Percentiles rank a stretch among this genome's conserved stretches.
These are phyloP conservation scores for Muscicapa striata DNA, from an alignment of 2,797 vertebrate genomes.

Conservation along the genomic window DNA sequence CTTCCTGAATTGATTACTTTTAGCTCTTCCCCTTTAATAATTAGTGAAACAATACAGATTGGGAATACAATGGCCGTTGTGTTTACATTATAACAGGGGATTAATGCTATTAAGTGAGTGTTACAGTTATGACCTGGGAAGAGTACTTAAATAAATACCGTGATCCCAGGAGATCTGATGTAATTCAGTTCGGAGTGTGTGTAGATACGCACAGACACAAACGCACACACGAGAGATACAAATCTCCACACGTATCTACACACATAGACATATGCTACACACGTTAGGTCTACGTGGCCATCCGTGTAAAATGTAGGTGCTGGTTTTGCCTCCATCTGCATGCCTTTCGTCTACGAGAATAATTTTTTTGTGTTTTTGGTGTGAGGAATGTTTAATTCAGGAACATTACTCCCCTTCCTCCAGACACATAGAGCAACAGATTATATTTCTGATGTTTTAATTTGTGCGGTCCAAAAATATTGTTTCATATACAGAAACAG, in stretches of 20 bases:
- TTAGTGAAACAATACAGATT: constrained; percentile 68
- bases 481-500: not conserved
- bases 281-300: not conserved
- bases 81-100: constrained; percentile 69
- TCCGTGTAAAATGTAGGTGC: not conserved
- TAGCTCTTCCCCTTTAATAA: constrained; percentile 67
- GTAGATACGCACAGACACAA: constrained; percentile 10
- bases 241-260: not conserved
- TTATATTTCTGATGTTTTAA: constrained; percentile 1
- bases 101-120: constrained; percentile 70
- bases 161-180: not conserved
- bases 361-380: not conserved
- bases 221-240: not conserved
- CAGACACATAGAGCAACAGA: not conserved
- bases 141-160: constrained; percentile 45
- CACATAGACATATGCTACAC: not conserved
- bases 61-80: constrained; percentile 68
- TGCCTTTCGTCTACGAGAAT: not conserved
- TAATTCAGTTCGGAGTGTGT: constrained; percentile 24
- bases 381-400: not conserved
- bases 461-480: constrained; percentile 21
- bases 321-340: not conserved
- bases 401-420: not conserved
- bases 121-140: constrained; percentile 42
- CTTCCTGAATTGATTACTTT: constrained; percentile 49